Percentiles rank a stretch among this genome's conserved stretches.
phyloP scores from a whole-genome alignment of 2,888 invertebrate genomes.

The Halictus ligatus region DNA sequence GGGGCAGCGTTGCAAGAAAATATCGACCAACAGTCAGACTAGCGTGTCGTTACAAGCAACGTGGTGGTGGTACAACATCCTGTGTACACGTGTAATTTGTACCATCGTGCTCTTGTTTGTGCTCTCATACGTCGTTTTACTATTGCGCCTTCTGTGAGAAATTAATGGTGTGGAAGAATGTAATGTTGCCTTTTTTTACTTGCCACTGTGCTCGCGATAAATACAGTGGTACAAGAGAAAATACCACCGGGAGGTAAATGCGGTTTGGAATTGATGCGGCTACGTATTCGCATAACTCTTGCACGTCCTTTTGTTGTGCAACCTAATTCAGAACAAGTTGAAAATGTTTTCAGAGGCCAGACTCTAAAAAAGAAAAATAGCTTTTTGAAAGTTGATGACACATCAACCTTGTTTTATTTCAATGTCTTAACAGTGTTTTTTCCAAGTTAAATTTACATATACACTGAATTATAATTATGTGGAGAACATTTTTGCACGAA shows the following conservation, averaged over 20 bases:
- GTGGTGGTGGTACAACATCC: not conserved
- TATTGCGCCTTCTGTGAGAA: constrained; percentile 13
- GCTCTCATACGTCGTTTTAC: constrained; percentile 12
- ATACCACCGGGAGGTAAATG: not conserved
- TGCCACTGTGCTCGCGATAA: not conserved
- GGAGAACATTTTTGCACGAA: too few relatives aligned
- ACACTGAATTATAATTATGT: not conserved
- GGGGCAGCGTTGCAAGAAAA: not conserved
- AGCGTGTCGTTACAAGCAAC: not conserved
- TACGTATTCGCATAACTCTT: not conserved
- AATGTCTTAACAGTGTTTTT: not conserved
- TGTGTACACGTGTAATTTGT: not conserved
- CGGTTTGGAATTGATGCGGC: constrained; percentile 17
- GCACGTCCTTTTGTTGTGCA: not conserved
- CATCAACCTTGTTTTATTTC: not conserved
- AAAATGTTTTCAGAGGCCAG: not conserved
- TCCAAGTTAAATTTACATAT: not conserved
- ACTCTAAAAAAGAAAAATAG: not conserved
- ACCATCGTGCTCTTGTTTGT: constrained; percentile 3
- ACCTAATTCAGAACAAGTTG: not conserved
- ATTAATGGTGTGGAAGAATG: constrained; percentile 6
- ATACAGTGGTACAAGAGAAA: constrained; percentile 2
- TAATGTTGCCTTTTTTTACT: constrained; percentile 6
- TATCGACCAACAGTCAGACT: not conserved
- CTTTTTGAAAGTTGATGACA: not conserved